Conservation (phyloP, 2,888 invertebrate species). For the Cephus runcator region DNA sequence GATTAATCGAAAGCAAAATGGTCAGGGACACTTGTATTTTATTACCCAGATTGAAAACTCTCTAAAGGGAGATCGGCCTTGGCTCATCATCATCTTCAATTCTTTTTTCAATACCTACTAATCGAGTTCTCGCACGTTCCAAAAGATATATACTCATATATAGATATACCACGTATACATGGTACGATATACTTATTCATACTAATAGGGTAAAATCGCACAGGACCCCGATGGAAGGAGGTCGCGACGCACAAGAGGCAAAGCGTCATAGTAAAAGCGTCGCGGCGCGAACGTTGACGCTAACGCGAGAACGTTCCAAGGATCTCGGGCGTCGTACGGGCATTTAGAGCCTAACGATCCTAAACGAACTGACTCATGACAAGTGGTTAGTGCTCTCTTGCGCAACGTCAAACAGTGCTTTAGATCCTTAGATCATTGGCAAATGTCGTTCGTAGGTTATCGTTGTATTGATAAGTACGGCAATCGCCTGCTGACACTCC, state of each 20-base stretch:
- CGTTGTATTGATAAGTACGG: background rate
- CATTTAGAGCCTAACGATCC: constrained; percentile 1
- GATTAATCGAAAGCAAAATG: background rate
- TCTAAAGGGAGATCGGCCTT: background rate
- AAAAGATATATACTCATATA: no score
- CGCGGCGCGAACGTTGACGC: background rate
- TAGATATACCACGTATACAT: no score
- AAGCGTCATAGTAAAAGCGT: background rate
- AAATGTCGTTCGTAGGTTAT: background rate
- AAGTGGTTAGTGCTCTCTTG: background rate
- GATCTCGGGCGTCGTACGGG: background rate
- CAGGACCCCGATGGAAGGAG: background rate
- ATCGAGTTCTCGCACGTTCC: background rate
- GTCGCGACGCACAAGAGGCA: background rate
- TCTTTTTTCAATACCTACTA: background rate
- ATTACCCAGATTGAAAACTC: background rate
- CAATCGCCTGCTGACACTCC: background rate
- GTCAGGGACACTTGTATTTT: background rate
- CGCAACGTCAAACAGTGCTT: background rate
- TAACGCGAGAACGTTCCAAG: background rate
- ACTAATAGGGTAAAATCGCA: background rate
- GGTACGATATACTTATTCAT: background rate
- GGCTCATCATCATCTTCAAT: background rate
- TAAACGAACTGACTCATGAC: constrained; percentile 3
- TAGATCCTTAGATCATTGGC: background rate